A percentile compares a stretch with the other conserved stretches of the same genome.
Evolutionary conservation across 2,113 vertebrate genomes (phyloP).

Genomic region (Willisornis vidua): DNA sequence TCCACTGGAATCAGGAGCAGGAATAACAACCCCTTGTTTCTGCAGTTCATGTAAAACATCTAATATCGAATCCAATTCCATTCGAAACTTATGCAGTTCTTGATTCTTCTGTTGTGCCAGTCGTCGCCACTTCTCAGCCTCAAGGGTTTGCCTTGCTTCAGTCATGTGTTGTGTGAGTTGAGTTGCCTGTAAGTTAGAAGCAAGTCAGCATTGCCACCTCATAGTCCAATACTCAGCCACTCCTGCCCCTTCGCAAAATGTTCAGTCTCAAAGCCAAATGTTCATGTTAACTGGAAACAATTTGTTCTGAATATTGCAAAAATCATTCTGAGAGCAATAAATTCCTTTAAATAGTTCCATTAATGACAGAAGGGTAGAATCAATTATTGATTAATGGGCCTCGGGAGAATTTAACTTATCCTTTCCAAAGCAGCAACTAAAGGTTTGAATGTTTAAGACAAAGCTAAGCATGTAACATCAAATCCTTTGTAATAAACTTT

Average conservation of each 20-base stretch:
- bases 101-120: conserved; percentile 84
- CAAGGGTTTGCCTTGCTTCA: conserved; percentile 72
- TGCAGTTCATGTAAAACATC: conserved; percentile 89
- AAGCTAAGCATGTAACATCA: background rate
- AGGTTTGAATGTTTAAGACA: background rate
- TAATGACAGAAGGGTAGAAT: background rate
- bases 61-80: conserved; percentile 90
- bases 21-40: conserved; percentile 84
- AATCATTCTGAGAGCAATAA: background rate
- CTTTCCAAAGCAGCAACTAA: background rate
- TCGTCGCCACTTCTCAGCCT: conserved; percentile 82
- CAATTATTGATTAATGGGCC: background rate
- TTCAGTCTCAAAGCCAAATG: background rate
- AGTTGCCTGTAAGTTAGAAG: conserved; percentile 76
- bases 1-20: conserved; percentile 34
- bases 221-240: background rate
- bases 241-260: background rate
- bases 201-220: background rate
- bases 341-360: background rate
- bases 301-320: background rate
- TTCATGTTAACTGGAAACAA: background rate
- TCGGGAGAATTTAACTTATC: background rate
- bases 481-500: background rate
- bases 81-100: conserved; percentile 87
- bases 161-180: conserved; percentile 63